These are phyloP conservation scores for Morpho deidamia DNA, from an alignment of 2,888 invertebrate species.

Conservation along the genomic window DNA sequence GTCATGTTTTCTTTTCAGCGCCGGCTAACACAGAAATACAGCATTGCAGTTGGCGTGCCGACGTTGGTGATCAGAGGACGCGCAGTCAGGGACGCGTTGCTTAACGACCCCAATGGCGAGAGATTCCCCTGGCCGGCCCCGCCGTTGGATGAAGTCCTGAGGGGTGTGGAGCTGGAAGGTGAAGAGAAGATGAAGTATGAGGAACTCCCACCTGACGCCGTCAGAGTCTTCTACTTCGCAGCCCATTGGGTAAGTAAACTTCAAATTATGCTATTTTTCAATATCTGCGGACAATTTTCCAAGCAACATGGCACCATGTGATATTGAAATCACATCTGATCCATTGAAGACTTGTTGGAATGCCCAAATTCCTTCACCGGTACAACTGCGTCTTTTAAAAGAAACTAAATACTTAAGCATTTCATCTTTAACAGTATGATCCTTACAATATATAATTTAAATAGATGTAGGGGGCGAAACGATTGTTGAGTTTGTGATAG, in stretches of 20 bases:
- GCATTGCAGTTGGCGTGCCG: conserved; percentile 87
- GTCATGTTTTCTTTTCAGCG: conserved; percentile 74
- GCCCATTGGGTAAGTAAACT: conserved; percentile 88
- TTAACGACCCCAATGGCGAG: conserved; percentile 81
- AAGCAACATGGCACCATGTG: too few relatives aligned
- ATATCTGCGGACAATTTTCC: too few relatives aligned
- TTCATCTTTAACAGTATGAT: too few relatives aligned
- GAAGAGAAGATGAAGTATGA: conserved; percentile 68
- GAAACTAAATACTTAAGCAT: too few relatives aligned
- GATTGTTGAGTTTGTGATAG: too few relatives aligned
- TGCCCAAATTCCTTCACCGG: too few relatives aligned
- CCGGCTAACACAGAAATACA: conserved; percentile 85
- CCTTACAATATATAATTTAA: too few relatives aligned
- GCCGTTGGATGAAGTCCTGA: conserved; percentile 78
- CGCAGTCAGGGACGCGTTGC: conserved; percentile 81
- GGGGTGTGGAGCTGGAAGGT: conserved; percentile 68
- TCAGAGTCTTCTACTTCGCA: conserved; percentile 90
- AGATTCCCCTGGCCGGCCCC: conserved; percentile 90
- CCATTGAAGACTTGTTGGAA: too few relatives aligned
- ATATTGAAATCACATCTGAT: too few relatives aligned
- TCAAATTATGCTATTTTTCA: too few relatives aligned
- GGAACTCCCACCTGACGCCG: conserved; percentile 78
- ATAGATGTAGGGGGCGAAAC: too few relatives aligned
- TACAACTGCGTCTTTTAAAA: too few relatives aligned
- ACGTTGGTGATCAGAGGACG: conserved; percentile 86